phyloP scores from a whole-genome alignment of 2,113 vertebrate genomes.

The Oreochromis tanganicae region DNA sequence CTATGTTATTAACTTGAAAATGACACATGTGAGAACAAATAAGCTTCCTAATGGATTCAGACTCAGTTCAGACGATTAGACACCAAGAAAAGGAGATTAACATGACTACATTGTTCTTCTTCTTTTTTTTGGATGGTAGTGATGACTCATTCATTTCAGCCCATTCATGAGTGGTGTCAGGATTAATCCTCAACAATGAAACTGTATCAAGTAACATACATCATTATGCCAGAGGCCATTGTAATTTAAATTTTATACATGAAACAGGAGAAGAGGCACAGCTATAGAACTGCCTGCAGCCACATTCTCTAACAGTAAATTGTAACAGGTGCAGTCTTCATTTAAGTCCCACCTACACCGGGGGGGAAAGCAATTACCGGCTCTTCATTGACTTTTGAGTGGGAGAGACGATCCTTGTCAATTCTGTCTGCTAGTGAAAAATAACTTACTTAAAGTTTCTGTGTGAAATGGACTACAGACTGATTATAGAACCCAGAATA shows the following conservation, averaged over 20 bases:
- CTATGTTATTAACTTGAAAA: background rate
- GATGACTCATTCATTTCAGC: conserved; percentile 5
- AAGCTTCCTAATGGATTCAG: background rate
- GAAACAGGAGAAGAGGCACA: background rate
- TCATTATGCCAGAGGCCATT: background rate
- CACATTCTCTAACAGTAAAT: background rate
- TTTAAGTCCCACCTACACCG: background rate
- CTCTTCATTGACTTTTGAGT: background rate
- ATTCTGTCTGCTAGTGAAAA: background rate
- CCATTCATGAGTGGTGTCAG: background rate
- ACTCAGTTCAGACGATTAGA: background rate
- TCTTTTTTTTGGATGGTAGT: background rate
- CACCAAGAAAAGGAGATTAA: background rate
- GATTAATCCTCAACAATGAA: background rate
- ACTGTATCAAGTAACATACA: background rate
- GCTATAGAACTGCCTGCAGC: background rate
- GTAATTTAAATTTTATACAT: background rate
- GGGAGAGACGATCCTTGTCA: background rate
- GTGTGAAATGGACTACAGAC: background rate
- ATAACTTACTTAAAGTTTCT: background rate
- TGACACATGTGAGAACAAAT: background rate
- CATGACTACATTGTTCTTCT: background rate
- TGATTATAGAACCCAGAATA: background rate
- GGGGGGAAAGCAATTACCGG: background rate
- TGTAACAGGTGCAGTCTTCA: background rate